Base-by-base conservation (phyloP, 2,113 vertebrate species). In the Ammodytes dubius region DNA sequence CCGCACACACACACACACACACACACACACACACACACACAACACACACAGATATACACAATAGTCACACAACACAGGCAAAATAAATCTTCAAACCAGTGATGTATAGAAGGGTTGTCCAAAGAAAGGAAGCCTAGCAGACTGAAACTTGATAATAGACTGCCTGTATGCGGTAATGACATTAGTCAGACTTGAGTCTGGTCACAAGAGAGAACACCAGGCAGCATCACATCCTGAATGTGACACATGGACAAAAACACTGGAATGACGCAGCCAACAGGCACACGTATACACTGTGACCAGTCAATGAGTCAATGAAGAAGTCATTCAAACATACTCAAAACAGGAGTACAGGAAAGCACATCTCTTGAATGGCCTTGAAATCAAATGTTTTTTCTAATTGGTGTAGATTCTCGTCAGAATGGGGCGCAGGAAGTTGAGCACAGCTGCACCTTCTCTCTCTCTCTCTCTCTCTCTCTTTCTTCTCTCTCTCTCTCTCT, bases 151-250 rank as follows among this genome's bases (percentile, higher is more conserved):
- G 61, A 93, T 86, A 93, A 92, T 75, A 63, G 59, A 39, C 58
- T 14, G 61, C n/a, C 66, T 92, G 67, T 94, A 74, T 71, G 63
- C 4, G 2, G 70, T 86, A 74, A 90, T 81, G 64, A 40, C 69
- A 71, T 92, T 79, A 91, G 84, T 79, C 83, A 90, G 86, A 86
- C 60, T 27, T 27, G 27, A 61, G 70, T 40, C 68, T 52, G 82
- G 72, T 77, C 79, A 85, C 66, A 59, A 74, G 45, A 72, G 68
- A 82, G 76, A 78, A 47, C 1, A 45, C 53, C 13, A 46, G 72
- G 69, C 81, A 73, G 81, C 59, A 3, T 87, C 83, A 85, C 82
- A 77, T 86, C 85, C 89, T 87, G 71, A 60, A 42, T 80, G 66
- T 79, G 79, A 79, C 63, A 81, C 61, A 81, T 47, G 69, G 43